These are phyloP conservation scores for Salpingus planirostris DNA, from an alignment of 2,888 invertebrate species.

Conservation along the genomic window DNA sequence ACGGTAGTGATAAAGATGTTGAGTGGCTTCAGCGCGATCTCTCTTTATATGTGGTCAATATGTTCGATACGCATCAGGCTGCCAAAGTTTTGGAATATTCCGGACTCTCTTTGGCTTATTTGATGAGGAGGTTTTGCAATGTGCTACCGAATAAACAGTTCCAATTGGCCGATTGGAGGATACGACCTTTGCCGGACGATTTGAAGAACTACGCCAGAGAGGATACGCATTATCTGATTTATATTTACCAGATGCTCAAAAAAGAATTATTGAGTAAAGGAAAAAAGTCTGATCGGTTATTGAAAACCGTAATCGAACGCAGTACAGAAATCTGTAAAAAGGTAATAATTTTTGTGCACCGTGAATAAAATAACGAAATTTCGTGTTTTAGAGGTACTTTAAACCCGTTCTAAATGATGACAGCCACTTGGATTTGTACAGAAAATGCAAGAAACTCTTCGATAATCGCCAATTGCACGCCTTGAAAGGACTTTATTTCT, in stretches of 20 bases:
- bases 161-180: constrained; percentile 93
- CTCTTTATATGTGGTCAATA: constrained; percentile 87
- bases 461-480: constrained; percentile 80
- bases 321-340: constrained; percentile 68
- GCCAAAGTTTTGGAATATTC: constrained; percentile 63
- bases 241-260: constrained; percentile 73
- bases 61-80: constrained; percentile 95
- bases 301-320: constrained; percentile 61
- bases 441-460: constrained; percentile 69
- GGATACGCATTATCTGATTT: constrained; percentile 92
- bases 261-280: constrained; percentile 62
- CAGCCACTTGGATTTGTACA: constrained; percentile 67
- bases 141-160: constrained; percentile 79
- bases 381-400: constrained; percentile 59
- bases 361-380: constrained; percentile 5
- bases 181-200: constrained; percentile 76
- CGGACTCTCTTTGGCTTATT: constrained; percentile 64
- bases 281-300: constrained; percentile 50
- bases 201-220: constrained; percentile 78
- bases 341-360: too few relatives aligned
- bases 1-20: constrained; percentile 83
- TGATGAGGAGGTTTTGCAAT: constrained; percentile 70
- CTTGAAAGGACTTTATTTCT: constrained; percentile 68
- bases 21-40: constrained; percentile 94
- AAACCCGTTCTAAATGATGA: constrained; percentile 64